Percentiles rank a stretch among this genome's conserved stretches.
Conservation (phyloP, 2,888 invertebrate genomes). For the Smittia sp. region DNA sequence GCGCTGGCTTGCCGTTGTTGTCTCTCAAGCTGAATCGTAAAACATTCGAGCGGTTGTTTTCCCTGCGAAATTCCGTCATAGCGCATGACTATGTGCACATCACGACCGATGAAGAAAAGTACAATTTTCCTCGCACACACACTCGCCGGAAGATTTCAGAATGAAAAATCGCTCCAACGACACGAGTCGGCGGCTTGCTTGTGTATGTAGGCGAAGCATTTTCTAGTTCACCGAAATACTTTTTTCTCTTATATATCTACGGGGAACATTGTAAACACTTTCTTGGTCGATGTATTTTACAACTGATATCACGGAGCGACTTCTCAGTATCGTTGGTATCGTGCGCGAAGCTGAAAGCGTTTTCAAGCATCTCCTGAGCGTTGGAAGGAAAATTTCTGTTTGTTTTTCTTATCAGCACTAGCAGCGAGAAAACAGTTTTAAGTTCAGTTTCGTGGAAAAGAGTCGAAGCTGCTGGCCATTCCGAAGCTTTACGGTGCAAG, state of each 20-base stretch:
- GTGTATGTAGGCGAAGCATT: conserved; percentile 34
- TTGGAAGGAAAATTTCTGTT: background rate
- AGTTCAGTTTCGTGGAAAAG: background rate
- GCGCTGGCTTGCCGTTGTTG: background rate
- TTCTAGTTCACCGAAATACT: conserved; percentile 21
- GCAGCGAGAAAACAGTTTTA: background rate
- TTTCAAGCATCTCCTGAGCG: background rate
- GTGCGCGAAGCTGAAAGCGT: conserved; percentile 34
- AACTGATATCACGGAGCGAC: conserved; percentile 34
- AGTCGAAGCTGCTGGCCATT: background rate
- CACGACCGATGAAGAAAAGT: conserved; percentile 9
- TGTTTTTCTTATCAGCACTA: conserved; percentile 6
- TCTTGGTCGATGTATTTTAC: conserved; percentile 31
- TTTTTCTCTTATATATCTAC: background rate
- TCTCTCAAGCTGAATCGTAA: background rate
- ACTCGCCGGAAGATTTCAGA: conserved; percentile 20
- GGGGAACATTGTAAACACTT: conserved; percentile 36
- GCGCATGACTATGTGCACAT: conserved; percentile 18
- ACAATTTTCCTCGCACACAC: conserved; percentile 9
- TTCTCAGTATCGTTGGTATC: conserved; percentile 38
- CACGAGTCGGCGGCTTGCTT: background rate
- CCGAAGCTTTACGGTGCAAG: background rate
- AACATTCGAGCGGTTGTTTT: background rate
- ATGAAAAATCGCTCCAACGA: conserved; percentile 17
- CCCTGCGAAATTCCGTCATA: conserved; percentile 15